Base-by-base conservation (phyloP, 92 coral and sea anemone genomes). In the Actinostola sp. region DNA sequence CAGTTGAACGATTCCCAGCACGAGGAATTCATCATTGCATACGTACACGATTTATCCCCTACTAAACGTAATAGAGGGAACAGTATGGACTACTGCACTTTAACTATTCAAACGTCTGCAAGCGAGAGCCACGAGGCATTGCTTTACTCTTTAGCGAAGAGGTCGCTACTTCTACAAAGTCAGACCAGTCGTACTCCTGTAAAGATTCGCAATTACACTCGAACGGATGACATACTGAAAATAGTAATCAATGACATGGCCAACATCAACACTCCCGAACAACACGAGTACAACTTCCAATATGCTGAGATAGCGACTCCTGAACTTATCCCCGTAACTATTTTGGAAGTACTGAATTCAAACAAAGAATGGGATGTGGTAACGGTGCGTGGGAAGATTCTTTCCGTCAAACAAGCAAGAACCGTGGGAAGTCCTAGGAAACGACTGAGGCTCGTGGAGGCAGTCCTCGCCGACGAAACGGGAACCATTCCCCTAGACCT, bases 341-440 rank as follows among this genome's bases (percentile, higher is more conserved):
- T 82, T 39, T 31, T 65, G 75, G 73, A 83, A 48, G 54, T 77
- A 23, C 62, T 83, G 58, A 56, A 63, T 45, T 21, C 41, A 50
- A 26, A 65, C 46, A 62, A 81, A 30, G 86, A 85, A 61, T 85
- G 86, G 86, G 82, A 80, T 69, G 16, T 55, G 20, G 86, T 80
- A 35, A 45, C 86, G 20, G 58, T 85, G 61, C 62, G 70, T 45
- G 90, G 73, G 55, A 85, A 85, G 62, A 63, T 64, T 34, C 24
- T 84, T 33, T 72, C 31, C 33, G 71, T 79, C 44, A 81, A 59
- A 27, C 81, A 79, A 66, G 66, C 44, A 21, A 30, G 34, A 42
- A 14, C 67, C 20, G 90, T 85, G 31, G 79, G 82, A 14, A 33
- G 46, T 29, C 74, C 64, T 28, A 70, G 56, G n/a, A 35, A 55